These are phyloP conservation scores for Leucosticte australis DNA, from an alignment of 2,113 vertebrate genomes.

Conservation along the genomic window DNA sequence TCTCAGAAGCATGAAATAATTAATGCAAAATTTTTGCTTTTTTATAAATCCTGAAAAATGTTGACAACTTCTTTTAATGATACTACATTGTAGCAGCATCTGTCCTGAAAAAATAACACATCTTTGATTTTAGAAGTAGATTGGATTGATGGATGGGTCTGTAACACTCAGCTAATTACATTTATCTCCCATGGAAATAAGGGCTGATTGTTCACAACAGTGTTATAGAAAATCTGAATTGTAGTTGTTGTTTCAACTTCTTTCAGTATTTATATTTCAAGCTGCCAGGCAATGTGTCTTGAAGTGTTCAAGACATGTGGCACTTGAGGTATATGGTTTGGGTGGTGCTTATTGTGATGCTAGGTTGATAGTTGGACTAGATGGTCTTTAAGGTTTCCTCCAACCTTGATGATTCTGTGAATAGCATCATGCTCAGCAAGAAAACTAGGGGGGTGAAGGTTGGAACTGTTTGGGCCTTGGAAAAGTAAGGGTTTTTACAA, in stretches of 20 bases:
- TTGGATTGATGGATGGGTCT: not conserved
- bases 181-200: not conserved
- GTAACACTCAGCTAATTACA: not conserved
- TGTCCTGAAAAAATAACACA: not conserved
- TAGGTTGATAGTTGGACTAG: not conserved
- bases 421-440: not conserved
- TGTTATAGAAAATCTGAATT: not conserved
- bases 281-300: not conserved
- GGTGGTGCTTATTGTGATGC: not conserved
- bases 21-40: not conserved
- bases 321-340: not conserved
- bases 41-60: not conserved
- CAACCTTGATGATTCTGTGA: not conserved
- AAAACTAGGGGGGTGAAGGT: accelerated
- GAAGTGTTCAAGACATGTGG: not conserved
- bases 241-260: not conserved
- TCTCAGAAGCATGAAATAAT: not conserved
- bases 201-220: not conserved
- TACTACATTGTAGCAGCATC: not conserved
- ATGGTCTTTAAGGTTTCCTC: not conserved
- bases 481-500: not conserved
- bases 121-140: not conserved
- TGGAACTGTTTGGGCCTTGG: not conserved
- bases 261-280: not conserved
- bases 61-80: not conserved